Conservation (phyloP, 2,113 vertebrate genomes). For the Bagarius yarrelli region DNA sequence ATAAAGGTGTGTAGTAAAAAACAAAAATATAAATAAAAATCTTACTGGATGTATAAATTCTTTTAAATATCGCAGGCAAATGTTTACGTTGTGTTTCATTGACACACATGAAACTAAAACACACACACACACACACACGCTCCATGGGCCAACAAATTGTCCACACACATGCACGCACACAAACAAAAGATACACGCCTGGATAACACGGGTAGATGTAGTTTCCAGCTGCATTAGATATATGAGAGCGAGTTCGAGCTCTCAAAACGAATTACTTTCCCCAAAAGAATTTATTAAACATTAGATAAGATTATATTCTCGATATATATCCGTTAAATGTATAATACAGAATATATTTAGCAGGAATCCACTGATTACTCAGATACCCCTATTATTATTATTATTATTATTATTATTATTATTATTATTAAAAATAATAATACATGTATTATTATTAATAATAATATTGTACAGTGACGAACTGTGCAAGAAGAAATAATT, state of each 20-base stretch:
- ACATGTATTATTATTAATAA: too few relatives aligned
- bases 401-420: too few relatives aligned
- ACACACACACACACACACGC: not conserved
- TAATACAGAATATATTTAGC: not conserved
- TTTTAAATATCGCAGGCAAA: constrained; percentile 9
- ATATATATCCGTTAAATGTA: not conserved
- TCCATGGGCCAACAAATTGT: constrained; percentile 32
- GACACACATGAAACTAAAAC: constrained; percentile 15
- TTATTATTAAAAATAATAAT: too few relatives aligned
- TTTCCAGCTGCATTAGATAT: too few relatives aligned
- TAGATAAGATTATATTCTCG: not conserved
- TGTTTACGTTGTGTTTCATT: constrained; percentile 44
- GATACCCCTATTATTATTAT: too few relatives aligned
- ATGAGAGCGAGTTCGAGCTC: too few relatives aligned
- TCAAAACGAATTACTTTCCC: too few relatives aligned
- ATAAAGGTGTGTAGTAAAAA: not conserved
- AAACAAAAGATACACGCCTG: constrained; percentile 25
- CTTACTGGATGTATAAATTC: not conserved
- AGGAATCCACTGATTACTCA: too few relatives aligned
- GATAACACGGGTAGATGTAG: not conserved
- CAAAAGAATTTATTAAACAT: not conserved
- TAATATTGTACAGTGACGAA: too few relatives aligned
- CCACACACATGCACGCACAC: constrained; percentile 31
- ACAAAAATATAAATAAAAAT: not conserved
- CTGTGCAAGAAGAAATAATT: too few relatives aligned